These are phyloP conservation scores for Caenorhabditis sulstoni DNA, from an alignment of 2,888 invertebrate genomes.

Conservation along the genomic window DNA sequence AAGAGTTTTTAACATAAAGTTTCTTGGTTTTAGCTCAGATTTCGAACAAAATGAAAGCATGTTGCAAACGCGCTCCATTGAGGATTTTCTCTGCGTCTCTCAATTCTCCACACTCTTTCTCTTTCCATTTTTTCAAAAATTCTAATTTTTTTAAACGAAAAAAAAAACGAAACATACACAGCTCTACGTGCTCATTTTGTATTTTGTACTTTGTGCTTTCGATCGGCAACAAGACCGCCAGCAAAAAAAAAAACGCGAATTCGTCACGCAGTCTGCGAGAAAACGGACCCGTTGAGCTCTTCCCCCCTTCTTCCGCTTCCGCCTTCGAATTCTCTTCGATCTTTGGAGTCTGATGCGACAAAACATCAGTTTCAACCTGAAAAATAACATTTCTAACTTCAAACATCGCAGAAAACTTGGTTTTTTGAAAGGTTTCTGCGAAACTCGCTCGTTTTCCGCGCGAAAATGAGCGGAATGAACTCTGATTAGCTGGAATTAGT, in stretches of 20 bases:
- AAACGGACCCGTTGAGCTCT: too few relatives aligned
- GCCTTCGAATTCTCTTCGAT: too few relatives aligned
- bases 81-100: not conserved
- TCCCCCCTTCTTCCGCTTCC: too few relatives aligned
- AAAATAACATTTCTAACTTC: too few relatives aligned
- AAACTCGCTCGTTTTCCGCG: too few relatives aligned
- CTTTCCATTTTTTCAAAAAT: not conserved
- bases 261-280: too few relatives aligned
- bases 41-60: not conserved
- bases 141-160: not conserved
- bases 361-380: too few relatives aligned
- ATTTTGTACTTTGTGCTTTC: not conserved
- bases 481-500: too few relatives aligned
- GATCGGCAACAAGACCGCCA: not conserved
- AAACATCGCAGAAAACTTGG: not conserved
- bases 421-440: not conserved
- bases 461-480: too few relatives aligned
- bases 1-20: not conserved
- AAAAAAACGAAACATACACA: not conserved
- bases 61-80: slow-evolving; percentile 1
- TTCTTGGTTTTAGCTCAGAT: not conserved
- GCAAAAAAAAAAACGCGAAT: too few relatives aligned
- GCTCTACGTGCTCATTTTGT: not conserved
- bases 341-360: too few relatives aligned
- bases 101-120: not conserved